A percentile compares a stretch with the other conserved stretches of the same genome.
Evolutionary conservation across 2,113 vertebrate genomes (phyloP).

Genomic region (Gymnobelideus leadbeateri): DNA sequence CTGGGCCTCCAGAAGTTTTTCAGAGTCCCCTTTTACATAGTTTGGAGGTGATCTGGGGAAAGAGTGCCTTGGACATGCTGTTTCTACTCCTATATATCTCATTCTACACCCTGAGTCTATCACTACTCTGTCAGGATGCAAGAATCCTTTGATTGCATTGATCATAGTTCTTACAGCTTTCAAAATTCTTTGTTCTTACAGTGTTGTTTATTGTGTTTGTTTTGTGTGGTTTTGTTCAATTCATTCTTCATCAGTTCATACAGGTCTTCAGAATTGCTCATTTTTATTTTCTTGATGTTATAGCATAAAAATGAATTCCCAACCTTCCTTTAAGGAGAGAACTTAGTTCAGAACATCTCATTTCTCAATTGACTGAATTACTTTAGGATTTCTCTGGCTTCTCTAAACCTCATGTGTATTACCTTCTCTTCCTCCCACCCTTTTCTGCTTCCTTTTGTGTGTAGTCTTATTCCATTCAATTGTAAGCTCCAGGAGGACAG

Average conservation of each 20-base stretch:
- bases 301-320: not conserved
- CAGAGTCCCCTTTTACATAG: no score
- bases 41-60: no score
- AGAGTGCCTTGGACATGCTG: no score
- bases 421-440: not conserved
- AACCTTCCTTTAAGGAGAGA: not conserved
- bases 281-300: not conserved
- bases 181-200: not conserved
- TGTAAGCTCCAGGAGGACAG: not conserved
- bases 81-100: no score
- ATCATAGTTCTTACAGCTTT: not conserved
- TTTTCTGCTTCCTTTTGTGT: not conserved
- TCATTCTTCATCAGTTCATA: not conserved
- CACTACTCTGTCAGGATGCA: not conserved
- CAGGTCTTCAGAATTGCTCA: not conserved
- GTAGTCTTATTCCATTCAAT: not conserved
- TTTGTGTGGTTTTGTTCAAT: not conserved
- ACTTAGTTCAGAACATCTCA: not conserved
- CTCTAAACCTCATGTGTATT: not conserved
- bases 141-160: not conserved
- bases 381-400: not conserved
- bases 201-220: not conserved
- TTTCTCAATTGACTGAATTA: not conserved
- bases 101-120: not conserved
- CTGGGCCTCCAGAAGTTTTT: no score